Evolutionary conservation across 2,797 vertebrate genomes (phyloP), one percentile per base, ranked within the genome.

Genomic region (Tragopan temminckii): DNA sequence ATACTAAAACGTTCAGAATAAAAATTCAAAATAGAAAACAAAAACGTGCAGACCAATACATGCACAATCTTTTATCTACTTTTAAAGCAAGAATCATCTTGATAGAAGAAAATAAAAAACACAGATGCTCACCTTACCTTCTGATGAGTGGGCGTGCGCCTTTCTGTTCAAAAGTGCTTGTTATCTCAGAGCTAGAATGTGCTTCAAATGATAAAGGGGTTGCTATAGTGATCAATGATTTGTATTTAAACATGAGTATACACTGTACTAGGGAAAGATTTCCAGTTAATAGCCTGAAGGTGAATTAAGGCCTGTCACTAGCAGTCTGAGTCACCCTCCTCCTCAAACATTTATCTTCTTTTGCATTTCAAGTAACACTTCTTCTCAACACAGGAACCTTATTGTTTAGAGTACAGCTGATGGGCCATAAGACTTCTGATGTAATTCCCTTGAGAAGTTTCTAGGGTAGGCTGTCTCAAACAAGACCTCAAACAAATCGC

Each of bases 161-260:
- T 95, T 97, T 97, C 95, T 97, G 95, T 94, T 97, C 95, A 96
- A 94, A 97, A 96, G 89, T 82, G 87, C 77, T 88, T 94, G 97
- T 96, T 97, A 96, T 96, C 91, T 93, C 48, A 67, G 48, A 95
- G 80, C 70, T 80, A 90, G 88, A 95, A 95, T 69, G 93, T 93
- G 96, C 95, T 97, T 95, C 91, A 80, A 95, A 95, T 96, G 96
- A 97, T 96, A 96, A 96, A 97, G 74, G 92, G 93, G 97, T 98
- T 98, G 97, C 98, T 96, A 98, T 98, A 97, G 97, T 86, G 95
- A 98, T 90, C 94, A 80, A 50, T 97, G 95, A 92, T 95, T 95
- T 97, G 96, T 98, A 96, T 97, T 98, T 97, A 98, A 98, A 98
- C 97, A 97, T 80, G 96, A 95, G 91, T 97, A 97, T 95, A 95